Evolutionary conservation across 2,113 vertebrate genomes (phyloP), one percentile per base, ranked within the genome.

Genomic region (Nesogale talazaci): DNA sequence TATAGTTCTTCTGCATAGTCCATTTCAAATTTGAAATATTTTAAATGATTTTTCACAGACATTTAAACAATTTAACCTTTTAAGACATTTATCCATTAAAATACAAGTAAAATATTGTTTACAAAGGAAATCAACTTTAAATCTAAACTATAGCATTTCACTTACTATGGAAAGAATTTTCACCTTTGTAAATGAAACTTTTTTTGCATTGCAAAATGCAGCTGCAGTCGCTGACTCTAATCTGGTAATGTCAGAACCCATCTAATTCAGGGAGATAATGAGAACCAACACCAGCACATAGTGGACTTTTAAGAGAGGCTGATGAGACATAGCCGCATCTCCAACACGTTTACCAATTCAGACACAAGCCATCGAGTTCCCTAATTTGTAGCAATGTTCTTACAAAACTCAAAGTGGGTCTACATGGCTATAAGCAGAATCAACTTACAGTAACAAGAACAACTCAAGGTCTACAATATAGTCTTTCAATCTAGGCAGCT

Each of bases 101-200:
- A 84, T 82, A 67, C 92, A 91, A 94, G 29, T 83, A 86, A 94
- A 94, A 72, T 42, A 34, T 3, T 82, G 72, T 40, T 77, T 86
- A 46, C 19, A 75, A 89, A 91, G 65, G 65, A 8, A 57, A 76
- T 88, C 8, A 8, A 3, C 10, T 88, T 38, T 20, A 78, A 46
- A 31, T 89, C 25, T 46, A 19, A 36, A 86, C 76, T 91, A 20
- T 3, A 59, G 0, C 15, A 8, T 80, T 81, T 61, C 2, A 70
- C 56, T 88, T 46, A 90, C 86, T 25, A 12, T 34, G 23, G 19
- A 10, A 36, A 77, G 81, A 90, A 3, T 65, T 9, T 36, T 83
- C 82, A 90, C 8, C 36, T 90, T 93, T 75, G 29, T 19, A 79
- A 74, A 75, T 74, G 74, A 82, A 88, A 38, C 0, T 9, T 57